phyloP scores from a whole-genome alignment of 1,140 invertebrate genomes.

The Theocolax elegans region DNA sequence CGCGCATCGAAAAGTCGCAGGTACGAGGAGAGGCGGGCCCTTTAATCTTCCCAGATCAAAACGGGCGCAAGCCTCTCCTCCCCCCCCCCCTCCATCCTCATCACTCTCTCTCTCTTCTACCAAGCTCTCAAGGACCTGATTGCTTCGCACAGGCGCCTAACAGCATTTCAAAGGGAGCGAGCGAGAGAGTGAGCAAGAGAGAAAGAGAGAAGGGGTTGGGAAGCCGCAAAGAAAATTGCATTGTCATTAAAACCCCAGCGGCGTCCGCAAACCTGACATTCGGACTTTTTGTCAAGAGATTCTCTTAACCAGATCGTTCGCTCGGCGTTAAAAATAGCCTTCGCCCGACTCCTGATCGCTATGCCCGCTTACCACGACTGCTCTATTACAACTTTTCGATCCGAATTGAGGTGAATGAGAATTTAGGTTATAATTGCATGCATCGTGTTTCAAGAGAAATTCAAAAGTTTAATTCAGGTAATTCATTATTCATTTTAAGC shows the following conservation, averaged over 20 bases:
- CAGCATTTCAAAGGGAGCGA: slow-evolving; percentile 56
- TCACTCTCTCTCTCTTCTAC: no score
- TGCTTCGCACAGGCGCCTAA: slow-evolving; percentile 59
- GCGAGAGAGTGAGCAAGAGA: not conserved
- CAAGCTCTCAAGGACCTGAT: slow-evolving; percentile 51
- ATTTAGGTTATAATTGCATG: no score
- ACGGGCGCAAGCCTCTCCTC: slow-evolving; percentile 41
- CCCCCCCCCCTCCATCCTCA: slow-evolving; percentile 25
- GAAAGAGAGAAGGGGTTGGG: not conserved
- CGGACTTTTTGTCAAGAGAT: not conserved
- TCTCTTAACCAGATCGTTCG: no score
- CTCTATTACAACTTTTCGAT: not conserved
- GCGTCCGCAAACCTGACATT: not conserved
- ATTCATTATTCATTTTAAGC: no score
- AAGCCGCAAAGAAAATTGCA: slow-evolving; percentile 57
- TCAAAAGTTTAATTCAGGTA: no score
- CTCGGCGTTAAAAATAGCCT: not conserved
- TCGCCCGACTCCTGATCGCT: not conserved
- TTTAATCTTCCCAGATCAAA: slow-evolving; percentile 63
- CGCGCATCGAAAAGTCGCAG: not conserved
- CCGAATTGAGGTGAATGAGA: not conserved
- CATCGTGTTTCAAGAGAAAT: no score
- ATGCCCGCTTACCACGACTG: no score
- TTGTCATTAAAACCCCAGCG: slow-evolving; percentile 56
- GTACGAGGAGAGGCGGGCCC: slow-evolving; percentile 37